Evolutionary conservation across 2,797 vertebrate genomes (phyloP), one percentile per base, ranked within the genome.

Genomic region (Enteromius treurensis): DNA sequence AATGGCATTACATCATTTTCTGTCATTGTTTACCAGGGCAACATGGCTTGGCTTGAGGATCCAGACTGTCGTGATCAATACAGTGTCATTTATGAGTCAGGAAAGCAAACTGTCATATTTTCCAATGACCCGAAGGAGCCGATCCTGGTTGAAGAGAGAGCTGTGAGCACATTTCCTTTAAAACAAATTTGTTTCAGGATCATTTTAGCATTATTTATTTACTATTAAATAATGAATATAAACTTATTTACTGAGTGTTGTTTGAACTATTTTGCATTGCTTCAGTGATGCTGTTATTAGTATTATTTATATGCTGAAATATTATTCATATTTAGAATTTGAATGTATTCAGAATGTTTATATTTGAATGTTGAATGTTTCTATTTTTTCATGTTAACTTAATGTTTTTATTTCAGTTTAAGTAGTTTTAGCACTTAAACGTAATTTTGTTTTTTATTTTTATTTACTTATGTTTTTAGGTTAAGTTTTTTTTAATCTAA

Each of bases 41-140:
- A 99, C 86, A 93, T 99, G 71, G n/a, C n/a, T 82, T 99, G 98
- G 98, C 92, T 97, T 15, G 98, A 99, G 89, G 98, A 99, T 74
- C 87, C 95, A 0, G 98, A 99, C 19, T 99, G 98, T 65, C 95
- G 98, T 76, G 98, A 99, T 92, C 98, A 99, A 87, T 99, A 97
- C 91, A 99, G 98, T 49, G 97, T 99, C 71, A 99, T 99, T 85
- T 99, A 96, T 26, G 98, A 99, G 92, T 96, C 97, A 0, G 98
- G 98, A 74, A 97, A 99, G 81, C 93, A 96, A 71, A 99, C 97
- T 0, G 95, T 95, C 86, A 99, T 99, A 88, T 98, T 97, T 82
- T 91, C 96, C 90, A 99, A 97, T 17, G 98, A 99, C 2, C 95
- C 96, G 23, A 99, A 99, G 86, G 97, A 99, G 21, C 94, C 98